Evolutionary conservation across 2,888 invertebrate species (phyloP).

Genomic region (Cryptops parisi): DNA sequence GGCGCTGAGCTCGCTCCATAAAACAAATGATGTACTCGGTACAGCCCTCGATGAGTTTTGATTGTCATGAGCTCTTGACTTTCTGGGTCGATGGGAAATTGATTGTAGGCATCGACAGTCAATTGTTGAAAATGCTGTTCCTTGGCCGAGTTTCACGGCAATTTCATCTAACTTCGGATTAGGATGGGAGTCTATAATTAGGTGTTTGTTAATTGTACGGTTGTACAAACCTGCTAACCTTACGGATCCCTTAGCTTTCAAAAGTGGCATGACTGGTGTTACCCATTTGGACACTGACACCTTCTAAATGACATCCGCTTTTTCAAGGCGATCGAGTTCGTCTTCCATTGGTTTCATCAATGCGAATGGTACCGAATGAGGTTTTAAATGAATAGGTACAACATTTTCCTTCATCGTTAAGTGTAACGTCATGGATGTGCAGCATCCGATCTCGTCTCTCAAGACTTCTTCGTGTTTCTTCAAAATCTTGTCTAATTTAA

Average conservation of each 20-base stretch:
- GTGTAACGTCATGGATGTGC: no score
- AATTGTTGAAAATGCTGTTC: background rate
- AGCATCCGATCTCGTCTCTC: no score
- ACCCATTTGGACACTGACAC: background rate
- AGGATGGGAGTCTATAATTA: background rate
- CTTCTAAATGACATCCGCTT: background rate
- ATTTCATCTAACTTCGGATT: background rate
- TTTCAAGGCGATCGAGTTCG: background rate
- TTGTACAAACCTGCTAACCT: conserved; percentile 7
- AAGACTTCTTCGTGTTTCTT: no score
- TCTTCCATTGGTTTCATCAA: background rate
- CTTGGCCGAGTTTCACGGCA: background rate
- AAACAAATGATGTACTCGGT: background rate
- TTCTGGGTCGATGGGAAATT: background rate
- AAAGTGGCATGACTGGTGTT: background rate
- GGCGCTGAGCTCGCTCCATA: no score
- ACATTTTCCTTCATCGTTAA: no score
- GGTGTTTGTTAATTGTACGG: conserved; percentile 1
- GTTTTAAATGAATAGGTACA: no score
- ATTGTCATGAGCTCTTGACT: conserved; percentile 1
- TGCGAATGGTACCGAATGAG: no score
- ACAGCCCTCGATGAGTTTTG: background rate
- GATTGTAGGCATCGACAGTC: conserved; percentile 4
- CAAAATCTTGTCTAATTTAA: no score
- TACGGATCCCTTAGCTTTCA: background rate